Evolutionary conservation across 2,888 invertebrate species (phyloP), one percentile per base, ranked within the genome.

Genomic region (Netelia virgata): DNA sequence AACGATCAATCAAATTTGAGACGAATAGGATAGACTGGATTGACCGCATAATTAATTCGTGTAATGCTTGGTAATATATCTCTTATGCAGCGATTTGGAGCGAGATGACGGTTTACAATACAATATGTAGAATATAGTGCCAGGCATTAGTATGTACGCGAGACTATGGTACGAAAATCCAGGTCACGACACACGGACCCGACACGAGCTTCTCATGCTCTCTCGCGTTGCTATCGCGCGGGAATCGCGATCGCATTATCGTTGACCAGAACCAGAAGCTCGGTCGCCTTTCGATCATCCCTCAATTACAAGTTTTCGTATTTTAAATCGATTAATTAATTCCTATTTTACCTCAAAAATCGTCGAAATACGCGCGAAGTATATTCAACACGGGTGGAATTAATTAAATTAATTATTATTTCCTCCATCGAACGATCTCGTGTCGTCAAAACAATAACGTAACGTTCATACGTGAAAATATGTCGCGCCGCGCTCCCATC

Each of bases 121-220:
- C 47, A 47, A 47, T 47, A 47, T 47, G 14, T 47, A 36, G 53
- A 66, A 74, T 57, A 59, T n/a, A 43, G 47, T 50, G 47, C 16
- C 28, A 57, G n/a, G 14, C 50, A 57, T 57, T 57, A 20, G 41
- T 16, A 5, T 59, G 41, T 64, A 70, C 72, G 61, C 72, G 41
- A 77, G 43, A 28, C 64, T 70, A 55, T 47, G 55, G 55, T 55
- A 74, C 47, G 61, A 47, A 63, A 55, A 84, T 81, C 84, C 84
- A 81, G 84, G 84, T 81, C 80, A 84, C 72, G 68, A 80, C 55
- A 70, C 50, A 77, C 59, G 55, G 55, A 66, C 16, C 10, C 53
- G n/a, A 20, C 47, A 16, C 47, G 47, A 47, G 11, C 11, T 14
- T 47, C 47, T 47, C 47, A 10, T 47, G 14, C 47, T 47, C 47